Base-by-base conservation (phyloP, 37 sponge, comb jelly and placozoan genomes). In the Ephydatia muelleri region DNA sequence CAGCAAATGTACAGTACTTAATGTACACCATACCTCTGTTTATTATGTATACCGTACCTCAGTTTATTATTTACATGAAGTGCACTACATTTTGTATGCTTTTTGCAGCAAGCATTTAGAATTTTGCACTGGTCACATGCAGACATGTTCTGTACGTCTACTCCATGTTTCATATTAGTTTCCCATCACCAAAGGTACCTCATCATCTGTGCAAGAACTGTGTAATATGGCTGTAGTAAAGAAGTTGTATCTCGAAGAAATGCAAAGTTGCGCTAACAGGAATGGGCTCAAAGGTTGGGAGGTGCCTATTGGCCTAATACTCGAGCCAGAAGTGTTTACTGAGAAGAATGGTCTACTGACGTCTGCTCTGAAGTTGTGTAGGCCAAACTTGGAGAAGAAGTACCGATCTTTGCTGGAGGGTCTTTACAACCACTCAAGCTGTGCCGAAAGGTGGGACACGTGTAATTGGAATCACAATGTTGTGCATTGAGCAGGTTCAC, bases 341-440 rank as follows among this genome's bases (percentile, higher is more conserved):
- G 39, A 66, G 34, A 85, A 90, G 47, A 90, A 90, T 38, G 77
- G 80, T 29, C 81, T 90, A 34, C 81, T 90, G 3, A 90, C 90
- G 23, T 69, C 67, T 26, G 85, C 90, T 3, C 40, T 75, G 68
- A 90, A 90, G 28, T 72, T 31, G 31, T 79, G 67, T 66, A 65
- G 90, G 16, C 90, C 90, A 6, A 80, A 84, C 27, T 82, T 90
- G 70, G 85, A 90, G 57, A 13, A 27, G 64, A 74, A 84, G 65
- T 90, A 90, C 65, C 38, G 49, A 35, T 29, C 9, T 1, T 21
- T 28, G 22, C 39, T 90, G 32, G 85, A 84, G 77, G 77, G 67
- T 19, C 35, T 90, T 70, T 85, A 85, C 49, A 12, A 9, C 29
- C 23, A 38, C 8, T 30, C 69, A 16, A 71, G 26, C 67, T 22